Evolutionary conservation across 2,797 vertebrate species (phyloP).

Genomic region (Pristis pectinata): DNA sequence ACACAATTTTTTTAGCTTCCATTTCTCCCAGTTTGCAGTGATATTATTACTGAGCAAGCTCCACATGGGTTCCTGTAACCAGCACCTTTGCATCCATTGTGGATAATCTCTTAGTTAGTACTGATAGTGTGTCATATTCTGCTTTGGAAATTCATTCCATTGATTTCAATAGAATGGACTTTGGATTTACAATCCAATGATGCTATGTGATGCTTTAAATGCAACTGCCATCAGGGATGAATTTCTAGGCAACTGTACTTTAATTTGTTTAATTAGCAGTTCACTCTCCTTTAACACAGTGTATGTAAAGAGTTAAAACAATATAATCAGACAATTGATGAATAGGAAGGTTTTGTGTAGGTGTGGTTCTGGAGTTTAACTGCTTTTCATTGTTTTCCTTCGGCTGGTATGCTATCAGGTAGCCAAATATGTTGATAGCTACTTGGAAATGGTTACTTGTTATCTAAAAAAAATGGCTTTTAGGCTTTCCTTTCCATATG

Average conservation of each 20-base stretch:
- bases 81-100: neutral
- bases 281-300: neutral
- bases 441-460: neutral
- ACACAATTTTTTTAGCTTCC: neutral
- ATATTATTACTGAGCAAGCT: neutral
- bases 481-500: neutral
- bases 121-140: too few species aligned
- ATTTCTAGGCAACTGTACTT: neutral
- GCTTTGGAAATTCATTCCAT: too few species aligned
- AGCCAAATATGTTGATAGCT: neutral
- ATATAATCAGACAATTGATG: neutral
- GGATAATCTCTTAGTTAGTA: neutral
- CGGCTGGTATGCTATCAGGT: too few species aligned
- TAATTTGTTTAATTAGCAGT: neutral
- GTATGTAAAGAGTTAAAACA: neutral
- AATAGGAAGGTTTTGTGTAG: neutral
- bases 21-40: neutral
- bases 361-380: neutral
- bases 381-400: too few species aligned
- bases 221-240: too few species aligned
- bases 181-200: too few species aligned
- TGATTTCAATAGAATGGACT: too few species aligned
- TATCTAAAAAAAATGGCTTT: neutral
- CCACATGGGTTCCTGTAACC: neutral
- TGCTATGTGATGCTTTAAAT: too few species aligned